Conservation (phyloP, 1,140 invertebrate species). For the Choristoneura fumiferana region DNA sequence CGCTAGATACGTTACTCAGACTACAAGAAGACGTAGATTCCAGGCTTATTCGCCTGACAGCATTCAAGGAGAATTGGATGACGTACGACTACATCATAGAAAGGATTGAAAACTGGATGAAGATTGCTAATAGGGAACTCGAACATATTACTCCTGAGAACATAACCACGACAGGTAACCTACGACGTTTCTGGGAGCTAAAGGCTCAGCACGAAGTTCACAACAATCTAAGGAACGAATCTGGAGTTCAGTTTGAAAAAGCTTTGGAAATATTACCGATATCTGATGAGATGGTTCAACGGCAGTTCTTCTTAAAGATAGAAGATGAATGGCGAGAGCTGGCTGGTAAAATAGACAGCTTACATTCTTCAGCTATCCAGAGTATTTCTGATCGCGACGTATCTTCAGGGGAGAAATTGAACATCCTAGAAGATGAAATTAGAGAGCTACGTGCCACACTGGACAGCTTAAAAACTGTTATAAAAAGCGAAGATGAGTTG, state of each 20-base stretch:
- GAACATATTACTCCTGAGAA: conserved; percentile 74
- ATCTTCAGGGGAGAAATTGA: conserved; percentile 84
- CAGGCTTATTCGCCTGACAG: conserved; percentile 83
- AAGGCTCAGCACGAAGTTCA: conserved; percentile 93
- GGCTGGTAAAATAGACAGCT: conserved; percentile 80
- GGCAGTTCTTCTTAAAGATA: conserved; percentile 86
- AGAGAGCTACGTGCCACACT: conserved; percentile 83
- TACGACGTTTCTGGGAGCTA: conserved; percentile 91
- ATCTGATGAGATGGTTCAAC: conserved; percentile 88
- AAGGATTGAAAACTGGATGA: conserved; percentile 87
- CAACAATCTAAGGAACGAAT: conserved; percentile 86
- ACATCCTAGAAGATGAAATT: conserved; percentile 85
- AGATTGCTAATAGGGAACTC: conserved; percentile 83
- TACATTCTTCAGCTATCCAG: conserved; percentile 83
- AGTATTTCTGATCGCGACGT: conserved; percentile 85
- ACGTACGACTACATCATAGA: conserved; percentile 85
- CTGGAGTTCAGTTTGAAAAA: conserved; percentile 85
- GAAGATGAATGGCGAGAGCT: conserved; percentile 87
- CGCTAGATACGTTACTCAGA: conserved; percentile 83
- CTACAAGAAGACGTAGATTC: conserved; percentile 86
- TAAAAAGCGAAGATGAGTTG: conserved; percentile 90
- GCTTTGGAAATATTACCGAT: conserved; percentile 87
- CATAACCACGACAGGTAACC: conserved; percentile 82
- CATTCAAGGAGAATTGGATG: conserved; percentile 88
- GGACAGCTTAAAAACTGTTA: conserved; percentile 85